These are phyloP conservation scores for Symphodus melops DNA, from an alignment of 2,113 vertebrate species.

Conservation along the genomic window DNA sequence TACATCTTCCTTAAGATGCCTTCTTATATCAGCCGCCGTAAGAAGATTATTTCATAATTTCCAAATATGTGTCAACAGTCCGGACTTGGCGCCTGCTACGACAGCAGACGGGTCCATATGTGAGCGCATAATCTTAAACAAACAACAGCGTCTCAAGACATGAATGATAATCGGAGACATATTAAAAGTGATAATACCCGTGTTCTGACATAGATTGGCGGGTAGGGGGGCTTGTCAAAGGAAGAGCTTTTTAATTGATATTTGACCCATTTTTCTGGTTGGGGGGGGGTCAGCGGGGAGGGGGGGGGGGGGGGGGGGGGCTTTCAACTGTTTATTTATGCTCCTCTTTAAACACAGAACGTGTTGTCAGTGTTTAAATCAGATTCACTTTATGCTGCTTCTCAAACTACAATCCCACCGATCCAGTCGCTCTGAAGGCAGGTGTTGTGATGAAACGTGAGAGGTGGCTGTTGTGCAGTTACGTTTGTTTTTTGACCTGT, in stretches of 20 bases:
- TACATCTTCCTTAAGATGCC: constrained; percentile 56
- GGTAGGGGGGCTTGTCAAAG: constrained; percentile 9
- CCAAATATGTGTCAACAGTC: constrained; percentile 66
- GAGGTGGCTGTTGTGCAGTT: constrained; percentile 71
- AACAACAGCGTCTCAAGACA: constrained; percentile 47
- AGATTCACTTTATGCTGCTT: constrained; percentile 51
- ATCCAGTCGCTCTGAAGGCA: constrained; percentile 59
- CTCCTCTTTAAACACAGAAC: background rate
- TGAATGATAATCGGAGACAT: constrained; percentile 47
- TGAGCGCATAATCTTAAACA: constrained; percentile 40
- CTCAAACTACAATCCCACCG: constrained; percentile 16
- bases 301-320: background rate
- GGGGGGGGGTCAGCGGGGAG: no score
- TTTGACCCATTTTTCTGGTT: constrained; percentile 40
- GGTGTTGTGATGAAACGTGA: constrained; percentile 55
- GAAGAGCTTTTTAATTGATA: constrained; percentile 52
- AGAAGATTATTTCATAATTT: constrained; percentile 71
- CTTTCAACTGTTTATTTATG: constrained; percentile 14
- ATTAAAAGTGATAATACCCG: constrained; percentile 53
- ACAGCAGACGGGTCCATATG: constrained; percentile 60
- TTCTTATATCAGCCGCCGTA: constrained; percentile 55
- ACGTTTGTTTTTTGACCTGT: constrained; percentile 8
- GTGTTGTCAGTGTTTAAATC: constrained; percentile 26
- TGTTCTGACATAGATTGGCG: constrained; percentile 48
- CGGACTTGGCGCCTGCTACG: constrained; percentile 27